Evolutionary conservation across 2,113 vertebrate species (phyloP).

Genomic region (Saguinus midas): DNA sequence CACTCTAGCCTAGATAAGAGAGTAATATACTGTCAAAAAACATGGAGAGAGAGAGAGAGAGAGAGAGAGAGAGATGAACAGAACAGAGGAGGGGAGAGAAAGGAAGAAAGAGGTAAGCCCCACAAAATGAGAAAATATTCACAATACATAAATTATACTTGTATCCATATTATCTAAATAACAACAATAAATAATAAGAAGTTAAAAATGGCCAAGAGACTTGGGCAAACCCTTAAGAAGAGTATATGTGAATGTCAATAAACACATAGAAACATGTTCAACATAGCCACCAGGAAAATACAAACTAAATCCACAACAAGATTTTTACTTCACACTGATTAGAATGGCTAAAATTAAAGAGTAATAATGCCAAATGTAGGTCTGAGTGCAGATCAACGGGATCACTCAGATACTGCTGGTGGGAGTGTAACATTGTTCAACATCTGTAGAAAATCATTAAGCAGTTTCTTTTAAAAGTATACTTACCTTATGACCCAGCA

Average conservation of each 20-base stretch:
- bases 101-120: not conserved
- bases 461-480: not conserved
- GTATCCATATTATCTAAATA: not conserved
- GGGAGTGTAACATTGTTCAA: not conserved
- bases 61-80: too few relatives aligned
- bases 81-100: too few relatives aligned
- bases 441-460: not conserved
- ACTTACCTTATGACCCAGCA: not conserved
- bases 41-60: too few relatives aligned
- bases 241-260: not conserved
- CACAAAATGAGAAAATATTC: not conserved
- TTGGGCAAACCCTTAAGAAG: not conserved
- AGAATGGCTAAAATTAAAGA: not conserved
- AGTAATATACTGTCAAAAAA: too few relatives aligned
- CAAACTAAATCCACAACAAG: not conserved
- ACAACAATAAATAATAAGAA: not conserved
- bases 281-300: not conserved
- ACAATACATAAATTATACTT: not conserved
- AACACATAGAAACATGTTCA: not conserved
- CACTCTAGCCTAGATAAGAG: too few relatives aligned
- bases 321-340: not conserved
- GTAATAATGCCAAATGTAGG: not conserved
- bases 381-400: not conserved
- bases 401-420: not conserved
- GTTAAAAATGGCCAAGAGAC: not conserved